Evolutionary conservation across 2,797 vertebrate genomes (phyloP), one percentile per base, ranked within the genome.

Genomic region (Pseudopleuronectes americanus): DNA sequence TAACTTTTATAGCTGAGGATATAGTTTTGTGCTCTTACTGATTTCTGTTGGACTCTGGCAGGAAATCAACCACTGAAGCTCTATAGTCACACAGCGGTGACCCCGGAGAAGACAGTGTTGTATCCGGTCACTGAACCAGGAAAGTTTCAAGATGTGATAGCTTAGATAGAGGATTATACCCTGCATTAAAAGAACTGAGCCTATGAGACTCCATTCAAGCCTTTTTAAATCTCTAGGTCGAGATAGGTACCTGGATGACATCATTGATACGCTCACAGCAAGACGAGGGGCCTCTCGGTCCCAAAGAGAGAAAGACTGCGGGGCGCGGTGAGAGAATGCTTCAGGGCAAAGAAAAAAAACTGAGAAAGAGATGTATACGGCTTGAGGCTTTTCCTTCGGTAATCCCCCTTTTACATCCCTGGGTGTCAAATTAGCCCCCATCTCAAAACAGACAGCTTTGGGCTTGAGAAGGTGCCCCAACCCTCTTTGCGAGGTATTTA

Each of bases 171-270:
- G 56, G 68, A 81, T 83, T 79, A 76, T 71, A 64, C 59, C 58
- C 47, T 0, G 36, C 52, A 56, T 77, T 57, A 74, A 53, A 69
- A 51, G 64, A 67, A 56, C 36, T 19, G 60, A 73, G 71, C 62
- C 60, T 48, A 53, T 67, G 53, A 56, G 48, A 66, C 52, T 63
- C 77, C 24, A 75, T 85, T 77, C 70, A 80, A 53, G 74, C 62
- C 57, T 83, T 66, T 82, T 36, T 72, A 57, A 84, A 76, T 68
- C 83, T 74, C 45, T 16, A 41, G 68, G 65, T 85, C 71, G 60
- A 74, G 69, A 80, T 71, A 59, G 77, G 81, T 83, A 91, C 88
- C 86, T 89, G 86, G 77, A 86, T 86, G 77, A 81, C 84, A 89
- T 88, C 71, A 77, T 83, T 87, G 68, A 79, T 76, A 71, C 2